Conservation (phyloP, 1,140 invertebrate genomes). For the Harpegnathos saltator region DNA sequence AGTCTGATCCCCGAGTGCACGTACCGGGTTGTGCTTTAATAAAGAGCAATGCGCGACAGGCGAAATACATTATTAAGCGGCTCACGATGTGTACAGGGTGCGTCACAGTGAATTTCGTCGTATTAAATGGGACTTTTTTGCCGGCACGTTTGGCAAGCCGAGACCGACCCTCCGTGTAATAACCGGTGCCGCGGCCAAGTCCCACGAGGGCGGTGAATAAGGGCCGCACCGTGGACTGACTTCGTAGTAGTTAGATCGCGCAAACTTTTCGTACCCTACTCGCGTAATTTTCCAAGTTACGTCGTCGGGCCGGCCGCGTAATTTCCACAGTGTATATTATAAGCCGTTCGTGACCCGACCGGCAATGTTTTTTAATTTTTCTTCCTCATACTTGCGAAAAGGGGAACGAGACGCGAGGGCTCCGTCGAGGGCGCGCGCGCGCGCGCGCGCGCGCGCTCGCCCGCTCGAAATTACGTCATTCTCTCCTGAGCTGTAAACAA, state of each 20-base stretch:
- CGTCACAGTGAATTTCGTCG: conserved; percentile 73
- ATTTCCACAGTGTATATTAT: conserved; percentile 76
- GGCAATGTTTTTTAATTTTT: conserved; percentile 73
- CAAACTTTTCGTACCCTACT: conserved; percentile 78
- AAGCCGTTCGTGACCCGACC: conserved; percentile 73
- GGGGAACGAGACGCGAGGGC: no score
- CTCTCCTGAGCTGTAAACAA: conserved; percentile 52
- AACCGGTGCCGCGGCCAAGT: conserved; percentile 72
- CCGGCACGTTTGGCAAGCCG: conserved; percentile 74
- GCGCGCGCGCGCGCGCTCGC: no score
- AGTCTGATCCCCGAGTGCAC: conserved; percentile 4
- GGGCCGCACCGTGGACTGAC: conserved; percentile 77
- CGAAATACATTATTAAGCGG: conserved; percentile 74
- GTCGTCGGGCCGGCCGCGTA: conserved; percentile 74
- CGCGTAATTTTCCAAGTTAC: conserved; percentile 78
- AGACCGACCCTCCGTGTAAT: conserved; percentile 70
- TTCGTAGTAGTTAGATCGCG: conserved; percentile 77
- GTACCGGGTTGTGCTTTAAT: conserved; percentile 55
- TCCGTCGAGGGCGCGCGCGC: no score
- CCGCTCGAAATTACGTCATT: conserved; percentile 54
- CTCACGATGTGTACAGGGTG: conserved; percentile 57
- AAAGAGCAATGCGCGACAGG: conserved; percentile 66
- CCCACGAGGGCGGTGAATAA: conserved; percentile 78
- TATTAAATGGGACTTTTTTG: conserved; percentile 77
- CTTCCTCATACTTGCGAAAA: conserved; percentile 24